These are phyloP conservation scores for Coregonus clupeaformis DNA, from an alignment of 2,113 vertebrate genomes.

Conservation along the genomic window DNA sequence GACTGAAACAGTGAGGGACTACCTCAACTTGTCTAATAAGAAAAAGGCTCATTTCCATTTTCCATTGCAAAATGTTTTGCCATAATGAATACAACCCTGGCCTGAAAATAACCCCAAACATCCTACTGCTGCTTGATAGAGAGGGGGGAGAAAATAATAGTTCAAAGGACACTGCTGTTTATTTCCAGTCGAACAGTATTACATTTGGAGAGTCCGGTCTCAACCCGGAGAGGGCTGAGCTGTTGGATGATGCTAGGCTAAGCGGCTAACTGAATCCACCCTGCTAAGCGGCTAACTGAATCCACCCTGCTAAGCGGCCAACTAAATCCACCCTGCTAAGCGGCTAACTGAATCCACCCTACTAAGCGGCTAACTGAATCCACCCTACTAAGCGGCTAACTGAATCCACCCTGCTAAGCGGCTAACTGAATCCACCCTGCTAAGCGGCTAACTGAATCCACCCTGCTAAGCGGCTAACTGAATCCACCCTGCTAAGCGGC, in stretches of 20 bases:
- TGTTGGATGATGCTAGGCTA: constrained; percentile 39
- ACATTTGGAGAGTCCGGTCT: constrained; percentile 16
- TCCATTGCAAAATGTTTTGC: no score
- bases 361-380: constrained; percentile 1
- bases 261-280: not conserved
- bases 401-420: no score
- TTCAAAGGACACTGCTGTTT: constrained; percentile 19
- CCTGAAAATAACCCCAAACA: constrained; percentile 48
- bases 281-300: no score
- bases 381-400: not conserved
- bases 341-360: no score
- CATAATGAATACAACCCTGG: not conserved
- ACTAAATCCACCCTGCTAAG: no score
- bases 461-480: no score
- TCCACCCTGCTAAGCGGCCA: no score
- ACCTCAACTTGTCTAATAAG: no score
- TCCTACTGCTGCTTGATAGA: constrained; percentile 27
- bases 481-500: not conserved
- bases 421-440: no score
- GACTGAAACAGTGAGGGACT: no score
- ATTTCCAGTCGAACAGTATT: constrained; percentile 34
- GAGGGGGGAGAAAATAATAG: not conserved
- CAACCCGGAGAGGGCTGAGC: constrained; percentile 26
- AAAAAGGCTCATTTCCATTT: no score
- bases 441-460: no score